These are phyloP conservation scores for Rhabdophis nuchalis DNA, from an alignment of 2,797 vertebrate species.

Conservation along the genomic window DNA sequence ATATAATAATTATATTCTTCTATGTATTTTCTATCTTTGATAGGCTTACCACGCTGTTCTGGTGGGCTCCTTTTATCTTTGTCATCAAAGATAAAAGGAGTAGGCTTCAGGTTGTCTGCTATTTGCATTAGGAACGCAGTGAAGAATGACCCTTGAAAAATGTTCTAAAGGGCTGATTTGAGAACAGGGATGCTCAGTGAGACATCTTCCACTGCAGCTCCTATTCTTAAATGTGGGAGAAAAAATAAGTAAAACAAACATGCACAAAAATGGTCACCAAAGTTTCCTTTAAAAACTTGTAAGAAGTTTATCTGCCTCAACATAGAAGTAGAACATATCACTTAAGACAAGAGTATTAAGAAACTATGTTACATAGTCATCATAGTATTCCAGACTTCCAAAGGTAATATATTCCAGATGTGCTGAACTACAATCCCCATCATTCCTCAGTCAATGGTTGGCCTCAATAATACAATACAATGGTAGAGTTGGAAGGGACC, in stretches of 20 bases:
- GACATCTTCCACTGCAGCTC: background rate
- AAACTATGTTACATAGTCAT: background rate
- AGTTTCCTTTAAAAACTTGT: background rate
- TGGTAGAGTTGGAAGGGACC: too few species aligned
- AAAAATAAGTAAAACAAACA: background rate
- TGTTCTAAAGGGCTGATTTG: background rate
- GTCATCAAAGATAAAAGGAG: conserved; percentile 22
- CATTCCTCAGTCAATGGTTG: background rate
- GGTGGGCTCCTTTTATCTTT: conserved; percentile 22
- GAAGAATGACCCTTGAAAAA: background rate
- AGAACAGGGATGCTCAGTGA: background rate
- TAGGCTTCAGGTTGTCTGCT: conserved; percentile 5
- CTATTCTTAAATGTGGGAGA: background rate
- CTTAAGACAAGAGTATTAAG: background rate
- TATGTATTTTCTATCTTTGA: conserved; percentile 44
- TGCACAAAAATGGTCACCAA: background rate
- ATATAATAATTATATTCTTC: conserved; percentile 37
- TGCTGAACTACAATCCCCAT: background rate
- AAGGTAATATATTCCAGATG: background rate
- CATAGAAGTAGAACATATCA: background rate
- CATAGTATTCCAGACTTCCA: background rate
- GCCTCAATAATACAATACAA: too few species aligned
- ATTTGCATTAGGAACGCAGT: background rate
- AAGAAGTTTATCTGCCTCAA: background rate
- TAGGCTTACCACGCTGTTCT: conserved; percentile 26